Evolutionary conservation across 1,140 invertebrate genomes (phyloP), one percentile per base, ranked within the genome.

Genomic region (Maconellicoccus hirsutus): DNA sequence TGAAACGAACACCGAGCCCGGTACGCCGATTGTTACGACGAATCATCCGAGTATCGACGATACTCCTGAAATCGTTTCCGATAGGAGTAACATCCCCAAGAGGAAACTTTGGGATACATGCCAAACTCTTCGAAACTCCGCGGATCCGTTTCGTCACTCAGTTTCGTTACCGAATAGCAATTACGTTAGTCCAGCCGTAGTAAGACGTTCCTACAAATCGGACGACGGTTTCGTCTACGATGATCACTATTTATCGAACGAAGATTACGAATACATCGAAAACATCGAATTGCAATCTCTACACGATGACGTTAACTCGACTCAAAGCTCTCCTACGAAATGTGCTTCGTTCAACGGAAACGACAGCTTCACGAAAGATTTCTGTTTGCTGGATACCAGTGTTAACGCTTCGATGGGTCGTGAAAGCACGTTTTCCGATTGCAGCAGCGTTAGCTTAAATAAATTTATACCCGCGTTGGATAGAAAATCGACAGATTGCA

Each of bases 351-450:
- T 19, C 42, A 23, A 66, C 19, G 25, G 6, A 23, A 66, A 66
- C 61, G 61, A 66, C 16, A 66, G 61, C 16, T 66, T 66, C 25
- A 16, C 10, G 3, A 23, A 26, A 66, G 61, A 66, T 66, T 66
- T 66, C 25, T 8, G 21, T 23, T 3, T 25, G 8, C 61, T 66
- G 3, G 61, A 66, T 66, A 25, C 16, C 25, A 26, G 25, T 16
- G 19, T 14, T 14, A 19, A 10, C 3, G 10, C 3, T 10, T 4
- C 3, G 6, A 25, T 25, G 3, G 21, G 25, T 19, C 19, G 22
- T 23, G 61, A 66, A 66, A 52, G 61, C 22, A 59, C 21, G n/a
- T 52, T 52, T 26, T 66, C 61, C 6, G 61, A 66, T 10, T 66
- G 61, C 21, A 66, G 61, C 22, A 66, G 61, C 61, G 61, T 66